Percentiles rank a stretch among this genome's conserved stretches.
phyloP scores from a whole-genome alignment of 92 coral and sea anemone genomes.

The Epizoanthus rinbou region DNA sequence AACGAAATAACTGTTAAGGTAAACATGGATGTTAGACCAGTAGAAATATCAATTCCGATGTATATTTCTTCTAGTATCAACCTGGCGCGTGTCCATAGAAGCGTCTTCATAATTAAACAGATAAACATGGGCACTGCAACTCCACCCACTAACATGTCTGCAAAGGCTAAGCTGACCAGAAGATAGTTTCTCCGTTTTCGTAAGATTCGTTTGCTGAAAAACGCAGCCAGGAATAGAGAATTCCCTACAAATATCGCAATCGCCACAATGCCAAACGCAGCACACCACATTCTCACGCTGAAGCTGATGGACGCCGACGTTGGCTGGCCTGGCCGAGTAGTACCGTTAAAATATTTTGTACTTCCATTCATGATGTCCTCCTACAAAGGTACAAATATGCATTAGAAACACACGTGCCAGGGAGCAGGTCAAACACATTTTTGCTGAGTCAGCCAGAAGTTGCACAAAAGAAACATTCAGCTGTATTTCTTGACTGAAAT shows the following conservation, averaged over 20 bases:
- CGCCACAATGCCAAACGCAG: slow-evolving; percentile 25
- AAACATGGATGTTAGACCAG: slow-evolving; percentile 32
- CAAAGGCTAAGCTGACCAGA: slow-evolving; percentile 28
- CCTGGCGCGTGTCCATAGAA: not conserved
- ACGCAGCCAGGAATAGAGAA: slow-evolving; percentile 33
- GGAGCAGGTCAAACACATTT: no score
- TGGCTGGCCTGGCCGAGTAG: not conserved
- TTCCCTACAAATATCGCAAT: slow-evolving; percentile 32
- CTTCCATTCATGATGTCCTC: slow-evolving; percentile 19
- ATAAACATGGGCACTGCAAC: slow-evolving; percentile 20
- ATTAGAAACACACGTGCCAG: no score
- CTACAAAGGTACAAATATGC: no score
- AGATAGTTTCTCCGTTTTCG: slow-evolving; percentile 30
- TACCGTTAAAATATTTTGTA: not conserved
- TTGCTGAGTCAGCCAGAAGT: no score
- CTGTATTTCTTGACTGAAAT: no score
- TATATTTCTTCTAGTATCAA: not conserved
- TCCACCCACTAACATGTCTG: slow-evolving; percentile 32
- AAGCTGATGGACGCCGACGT: not conserved
- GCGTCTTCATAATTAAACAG: not conserved
- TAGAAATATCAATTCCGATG: slow-evolving; percentile 21
- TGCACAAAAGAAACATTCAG: no score
- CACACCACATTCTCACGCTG: slow-evolving; percentile 15
- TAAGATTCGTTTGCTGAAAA: slow-evolving; percentile 25
- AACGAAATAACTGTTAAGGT: slow-evolving; percentile 30